phyloP scores from a whole-genome alignment of 2,797 vertebrate genomes.

The Huso huso region DNA sequence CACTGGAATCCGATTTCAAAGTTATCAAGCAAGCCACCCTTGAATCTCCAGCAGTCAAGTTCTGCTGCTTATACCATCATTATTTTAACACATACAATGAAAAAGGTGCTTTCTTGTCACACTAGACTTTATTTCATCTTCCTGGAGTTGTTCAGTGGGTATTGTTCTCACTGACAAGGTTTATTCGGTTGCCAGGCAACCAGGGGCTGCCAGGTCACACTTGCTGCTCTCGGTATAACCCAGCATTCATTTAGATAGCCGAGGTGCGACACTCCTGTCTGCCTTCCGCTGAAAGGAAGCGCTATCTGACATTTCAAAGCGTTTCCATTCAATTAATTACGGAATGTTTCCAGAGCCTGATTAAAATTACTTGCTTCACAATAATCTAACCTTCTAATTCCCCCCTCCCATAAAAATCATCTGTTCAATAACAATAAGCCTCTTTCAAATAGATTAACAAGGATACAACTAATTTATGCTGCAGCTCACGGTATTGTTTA shows the following conservation, averaged over 20 bases:
- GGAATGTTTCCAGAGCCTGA: constrained; percentile 35
- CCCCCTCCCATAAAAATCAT: constrained; percentile 23
- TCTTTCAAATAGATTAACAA: neutral
- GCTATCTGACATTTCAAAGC: constrained; percentile 41
- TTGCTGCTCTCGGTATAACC: constrained; percentile 34
- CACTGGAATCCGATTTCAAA: constrained; percentile 27
- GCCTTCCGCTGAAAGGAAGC: constrained; percentile 33
- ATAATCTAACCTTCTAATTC: constrained; percentile 43
- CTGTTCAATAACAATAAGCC: constrained; percentile 9
- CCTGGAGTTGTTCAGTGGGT: constrained; percentile 29
- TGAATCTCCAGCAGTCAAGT: constrained; percentile 32
- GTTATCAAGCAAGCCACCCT: constrained; percentile 22
- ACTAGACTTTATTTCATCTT: constrained; percentile 37
- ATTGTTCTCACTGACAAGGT: constrained; percentile 44
- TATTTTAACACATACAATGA: constrained; percentile 27
- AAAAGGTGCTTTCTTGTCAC: constrained; percentile 38
- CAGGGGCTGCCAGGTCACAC: constrained; percentile 35
- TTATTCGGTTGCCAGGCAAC: constrained; percentile 55
- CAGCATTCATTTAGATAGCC: constrained; percentile 24
- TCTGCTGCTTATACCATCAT: constrained; percentile 26
- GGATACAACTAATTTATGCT: neutral
- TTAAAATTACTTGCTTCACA: constrained; percentile 41
- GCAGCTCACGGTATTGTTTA: no score
- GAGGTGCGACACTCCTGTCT: constrained; percentile 21
- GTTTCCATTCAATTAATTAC: constrained; percentile 36